Base-by-base conservation (phyloP, 2,888 invertebrate species). In the Limnephilus auricula region DNA sequence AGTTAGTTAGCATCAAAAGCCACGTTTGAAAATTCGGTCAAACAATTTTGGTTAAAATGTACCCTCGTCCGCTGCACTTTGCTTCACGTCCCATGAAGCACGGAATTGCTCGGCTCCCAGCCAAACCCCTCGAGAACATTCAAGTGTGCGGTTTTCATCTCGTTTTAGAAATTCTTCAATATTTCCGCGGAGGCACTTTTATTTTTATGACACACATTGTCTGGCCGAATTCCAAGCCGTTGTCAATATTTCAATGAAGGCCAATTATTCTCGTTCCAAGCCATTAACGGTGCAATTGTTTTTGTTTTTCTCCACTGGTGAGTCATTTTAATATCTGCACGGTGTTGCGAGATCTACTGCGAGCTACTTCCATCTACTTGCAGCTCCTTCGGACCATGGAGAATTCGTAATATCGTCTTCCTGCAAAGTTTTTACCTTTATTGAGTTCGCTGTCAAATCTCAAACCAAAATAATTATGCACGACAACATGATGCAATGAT, bases 141-240 rank as follows among this genome's bases (percentile, higher is more conserved):
- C 50, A 31, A 30, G 31, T 18, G 32, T 86, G 86, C 86, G 86
- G 86, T 86, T 86, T 86, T 86, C 65, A 10, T 65, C 50, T 50
- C 86, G 86, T 50, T 86, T 65, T 86, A 86, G 86, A 86, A 86
- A 86, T 86, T 65, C 50, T 65, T 65, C 50, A 13, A 65, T 31
- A 65, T 85, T 86, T 86, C 18, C 32, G 31, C 65, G 86, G 86
- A 50, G 86, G 86, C 65, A 31, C 65, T 86, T 30, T 85, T 65
- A 86, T 65, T 86, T 85, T 86, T 86, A 86, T 50, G 86, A 31
- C 86, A 86, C 86, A 86, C 86, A 32, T 86, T 86, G 65, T 50
- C 86, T 50, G 86, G 86, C 86, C 65, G 86, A 86, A 86, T 86
- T 86, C 86, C 86, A 86, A 86, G 65, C 32, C 45, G 86, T 86